Base-by-base conservation (phyloP, 2,888 invertebrate genomes). In the Rapana venosa region DNA sequence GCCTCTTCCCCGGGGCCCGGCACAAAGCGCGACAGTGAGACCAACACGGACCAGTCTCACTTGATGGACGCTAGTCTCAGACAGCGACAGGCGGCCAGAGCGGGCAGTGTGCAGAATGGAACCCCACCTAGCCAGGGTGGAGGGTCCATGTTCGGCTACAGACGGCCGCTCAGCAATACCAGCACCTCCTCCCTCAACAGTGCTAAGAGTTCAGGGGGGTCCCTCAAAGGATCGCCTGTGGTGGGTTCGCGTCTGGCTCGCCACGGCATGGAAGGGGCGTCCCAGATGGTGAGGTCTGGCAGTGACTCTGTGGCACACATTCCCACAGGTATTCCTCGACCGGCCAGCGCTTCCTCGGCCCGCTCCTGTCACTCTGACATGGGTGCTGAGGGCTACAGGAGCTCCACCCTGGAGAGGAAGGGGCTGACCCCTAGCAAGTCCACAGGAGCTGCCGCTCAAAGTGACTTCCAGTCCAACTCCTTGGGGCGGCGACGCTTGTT, bases 381-480 rank as follows among this genome's bases (percentile, higher is more conserved):
- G 93, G 93, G 92, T 15, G 92, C 94, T 36, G 94, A 94, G 20
- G 93, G 94, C n/a, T 95, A 93, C 89, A 94, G 81, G 70, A 88
- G 87, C 90, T 94, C 94, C 81, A 95, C 95, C 6, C 92, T 95
- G 87, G 95, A 96, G 90, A 97, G 97, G 79, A 98, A 98, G 22
- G 91, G 92, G 32, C 88, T 92, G 30, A 90, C 92, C 96, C 98
- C 98, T 2, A 93, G 92, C 77, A 94, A 94, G 91, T 94, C 94
- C 85, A 93, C 94, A 0, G 93, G 93, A 90, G 92, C 93, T 85
- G 32, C 79, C 6, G 94, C 94, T 30, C 94, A 94, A 88, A 94
- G 94, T n/a, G 95, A 95, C 87, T 94, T 94, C 92, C 94, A 95
- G 92, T 95, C 95, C 20, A 95, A 94, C 91, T 94, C 95, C 4